Base-by-base conservation (phyloP, 2,113 vertebrate species). In the Megaleporinus macrocephalus region DNA sequence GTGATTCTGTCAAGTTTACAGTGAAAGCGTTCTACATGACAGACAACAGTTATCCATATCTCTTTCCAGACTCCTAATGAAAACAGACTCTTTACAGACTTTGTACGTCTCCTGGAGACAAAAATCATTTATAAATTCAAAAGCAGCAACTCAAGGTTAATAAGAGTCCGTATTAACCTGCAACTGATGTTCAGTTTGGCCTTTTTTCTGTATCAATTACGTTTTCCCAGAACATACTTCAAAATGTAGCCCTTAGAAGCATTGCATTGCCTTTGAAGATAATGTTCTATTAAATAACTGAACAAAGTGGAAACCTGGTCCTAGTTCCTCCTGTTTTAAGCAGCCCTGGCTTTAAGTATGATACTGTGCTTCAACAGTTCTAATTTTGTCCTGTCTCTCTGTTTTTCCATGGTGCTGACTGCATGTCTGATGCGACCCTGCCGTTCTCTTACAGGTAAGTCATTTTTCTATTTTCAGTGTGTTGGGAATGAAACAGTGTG, bases 401-500 rank as follows among this genome's bases (percentile, higher is more conserved):
- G n/a, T 18, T 85, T 77, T 81, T 78, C 5, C 27, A 72, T 81
- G 57, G 51, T 14, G 57, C 11, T 68, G 18, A 85, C 66, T 13
- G 33, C 15, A 16, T 73, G 22, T 11, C 59, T 72, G 83, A 26
- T 78, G 61, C 75, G 29, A 53, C 72, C n/a, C 1, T 76, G 47
- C 7, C 36, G 57, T 55, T 80, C 12, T 5, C n/a, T 51, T 18
- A 74, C 76, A 85, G 84, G 84, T 85, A 85, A 85, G 84, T 1
- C 9, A n/a, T 29, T 44, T 61, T 61, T 79, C 16, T 44, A 4
- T 36, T 63, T 80, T 30, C 44, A 22, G 12, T 73, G 10, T 20
- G 18, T n/a, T 13, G 16, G 20, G 15, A 36, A 10, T 22, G 3
- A 0, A 36, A 7, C 16, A 7, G 2, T 63, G 10, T 68, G 63